Base-by-base conservation (phyloP, 2,888 invertebrate genomes). In the Eupithecia insigniata region DNA sequence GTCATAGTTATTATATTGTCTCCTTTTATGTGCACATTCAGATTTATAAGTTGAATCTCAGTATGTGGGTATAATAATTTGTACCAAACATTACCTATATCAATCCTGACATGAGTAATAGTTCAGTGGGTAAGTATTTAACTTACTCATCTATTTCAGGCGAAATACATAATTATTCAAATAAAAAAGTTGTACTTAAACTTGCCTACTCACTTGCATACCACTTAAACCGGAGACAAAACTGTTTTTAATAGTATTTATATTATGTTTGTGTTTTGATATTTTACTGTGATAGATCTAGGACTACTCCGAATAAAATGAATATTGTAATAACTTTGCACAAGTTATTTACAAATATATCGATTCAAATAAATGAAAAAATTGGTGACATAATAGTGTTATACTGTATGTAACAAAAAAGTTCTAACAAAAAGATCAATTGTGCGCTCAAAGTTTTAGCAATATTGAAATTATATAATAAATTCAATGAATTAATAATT, bases 281-380 rank as follows among this genome's bases (percentile, higher is more conserved):
- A 90, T 91, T 91, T 90, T 90, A 89, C 93, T 93, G 93, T 94
- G 93, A 94, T 94, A 93, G 92, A 90, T 86, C 88, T 93, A 92
- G 92, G 88, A 88, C 86, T 91, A 86, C 84, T 83, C 73, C 85
- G 75, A 77, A 81, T 64, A 68, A 77, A 73, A 51, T 79, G 18
- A 30, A 30, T 51, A 16, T 16, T 39, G 12, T 14, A 1, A 39
- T 39, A 39, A 39, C 6, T 39, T n/a, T n/a, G 39, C 39, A 39
- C 14, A 39, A 39, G 39, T 39, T 39, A 16, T 39, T 39, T 16
- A 39, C 16, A 39, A 14, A 39, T 2, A 3, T 39, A 16, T 39
- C 16, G 4, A 4, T 16, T 22, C 46, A 22, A 46, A 46, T n/a
- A 46, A n/a, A 51, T 51, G 10, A n/a, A 46, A 51, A 51, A 7